Evolutionary conservation across 2,113 vertebrate genomes (phyloP), one percentile per base, ranked within the genome.

Genomic region (Epinephelus cyanopodus): DNA sequence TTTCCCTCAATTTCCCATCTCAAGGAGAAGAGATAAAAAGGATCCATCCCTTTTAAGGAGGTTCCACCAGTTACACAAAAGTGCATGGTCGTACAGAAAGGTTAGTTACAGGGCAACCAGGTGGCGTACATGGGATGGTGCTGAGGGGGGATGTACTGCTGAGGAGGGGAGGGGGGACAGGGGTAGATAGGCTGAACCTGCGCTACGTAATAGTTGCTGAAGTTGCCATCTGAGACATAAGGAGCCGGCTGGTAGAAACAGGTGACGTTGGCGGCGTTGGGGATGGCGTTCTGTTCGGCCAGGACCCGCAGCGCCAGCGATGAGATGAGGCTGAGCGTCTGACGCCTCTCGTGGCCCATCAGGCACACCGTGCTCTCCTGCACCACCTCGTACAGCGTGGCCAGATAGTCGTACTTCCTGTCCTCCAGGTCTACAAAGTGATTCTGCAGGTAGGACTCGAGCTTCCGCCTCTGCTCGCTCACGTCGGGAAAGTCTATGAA

Each of bases 161-260:
- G 90, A 61, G 79, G 69, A 14, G 88, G 81, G 1, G 90, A 92
- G 94, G 89, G 97, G 83, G 96, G 96, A 88, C 97, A 98, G 13
- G 97, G 92, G 92, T 97, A 99, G 76, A 99, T 92, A 1, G 97
- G 97, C 94, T 99, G 98, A 83, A 99, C 96, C 91, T 99, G 98
- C 25, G 98, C 98, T 74, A 99, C 95, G 15, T 98, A 99, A 92
- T 99, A 99, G 96, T 99, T 99, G 95, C 96, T 99, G 94, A 99
- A 99, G 95, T 99, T 99, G 89, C 96, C 96, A 90, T 99, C 97
- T 56, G 97, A 95, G 85, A 99, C 97, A 6, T 99, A 99, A 0
- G 98, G 98, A 74, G 98, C 98, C 0, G 98, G 98, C 93, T 99
- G 98, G 95, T 99, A 99, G 94, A 97, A 99, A 92, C 98, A 99